phyloP scores from a whole-genome alignment of 2,797 vertebrate species.

The Ctenopoma kingsleyae region DNA sequence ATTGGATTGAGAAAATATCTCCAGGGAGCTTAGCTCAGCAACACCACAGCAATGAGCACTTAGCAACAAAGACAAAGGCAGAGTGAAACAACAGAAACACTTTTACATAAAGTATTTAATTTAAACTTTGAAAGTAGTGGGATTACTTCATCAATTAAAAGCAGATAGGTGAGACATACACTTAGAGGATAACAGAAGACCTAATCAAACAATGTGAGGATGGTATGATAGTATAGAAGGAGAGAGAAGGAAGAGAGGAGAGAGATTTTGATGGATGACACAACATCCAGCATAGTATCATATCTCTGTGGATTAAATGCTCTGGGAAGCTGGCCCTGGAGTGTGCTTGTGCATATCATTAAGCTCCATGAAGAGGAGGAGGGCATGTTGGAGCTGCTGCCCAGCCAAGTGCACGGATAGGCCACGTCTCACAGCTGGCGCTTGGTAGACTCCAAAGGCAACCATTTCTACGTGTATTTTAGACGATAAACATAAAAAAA shows the following conservation, averaged over 20 bases:
- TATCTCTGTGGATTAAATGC: conserved; percentile 85
- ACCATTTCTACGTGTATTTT: conserved; percentile 64
- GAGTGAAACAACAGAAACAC: conserved; percentile 31
- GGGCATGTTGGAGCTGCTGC: conserved; percentile 65
- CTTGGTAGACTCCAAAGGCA: conserved; percentile 61
- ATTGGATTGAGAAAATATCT: conserved; percentile 55
- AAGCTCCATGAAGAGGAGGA: conserved; percentile 73
- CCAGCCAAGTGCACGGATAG: conserved; percentile 69
- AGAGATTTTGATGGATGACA: conserved; percentile 78
- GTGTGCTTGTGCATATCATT: conserved; percentile 85
- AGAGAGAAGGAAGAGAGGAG: conserved; percentile 31
- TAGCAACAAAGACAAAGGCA: conserved; percentile 21
- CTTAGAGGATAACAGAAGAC: conserved; percentile 44
- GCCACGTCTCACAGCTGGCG: conserved; percentile 73
- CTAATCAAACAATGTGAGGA: conserved; percentile 51
- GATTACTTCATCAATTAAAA: conserved; percentile 44
- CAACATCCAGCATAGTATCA: conserved; percentile 79
- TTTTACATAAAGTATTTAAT: conserved; percentile 30
- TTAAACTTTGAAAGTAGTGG: conserved; percentile 43
- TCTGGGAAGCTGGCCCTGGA: conserved; percentile 77
- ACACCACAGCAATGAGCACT: conserved; percentile 29
- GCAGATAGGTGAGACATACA: conserved; percentile 36
- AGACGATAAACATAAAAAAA: conserved; percentile 71
- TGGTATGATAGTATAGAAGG: conserved; percentile 20
- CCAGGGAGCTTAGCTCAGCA: conserved; percentile 46